phyloP scores from a whole-genome alignment of 2,888 invertebrate species.

The Diarsia rubi region DNA sequence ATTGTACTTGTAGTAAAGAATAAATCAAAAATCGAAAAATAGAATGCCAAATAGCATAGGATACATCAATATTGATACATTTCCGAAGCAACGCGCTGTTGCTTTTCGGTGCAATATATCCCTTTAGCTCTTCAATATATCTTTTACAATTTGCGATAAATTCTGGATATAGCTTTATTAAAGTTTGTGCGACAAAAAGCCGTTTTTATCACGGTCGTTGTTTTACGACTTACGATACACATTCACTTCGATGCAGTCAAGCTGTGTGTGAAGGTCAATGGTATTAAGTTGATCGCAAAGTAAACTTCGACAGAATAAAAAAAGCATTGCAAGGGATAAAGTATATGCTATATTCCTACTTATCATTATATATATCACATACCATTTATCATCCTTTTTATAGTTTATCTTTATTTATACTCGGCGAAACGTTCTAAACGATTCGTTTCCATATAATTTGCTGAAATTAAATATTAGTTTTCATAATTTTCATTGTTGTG shows the following conservation, averaged over 20 bases:
- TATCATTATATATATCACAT: too few species aligned
- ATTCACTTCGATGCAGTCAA: slow-evolving; percentile 46
- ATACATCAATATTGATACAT: not conserved
- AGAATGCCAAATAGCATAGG: not conserved
- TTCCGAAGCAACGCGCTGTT: not conserved
- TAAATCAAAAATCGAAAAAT: not conserved
- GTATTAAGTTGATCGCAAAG: slow-evolving; percentile 19
- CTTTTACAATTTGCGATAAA: slow-evolving; percentile 2
- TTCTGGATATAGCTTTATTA: slow-evolving; percentile 10
- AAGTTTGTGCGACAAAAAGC: not conserved
- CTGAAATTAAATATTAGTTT: too few species aligned
- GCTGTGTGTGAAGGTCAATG: slow-evolving; percentile 15
- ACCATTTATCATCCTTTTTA: too few species aligned
- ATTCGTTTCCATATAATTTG: too few species aligned
- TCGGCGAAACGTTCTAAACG: too few species aligned
- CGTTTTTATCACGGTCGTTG: slow-evolving; percentile 6
- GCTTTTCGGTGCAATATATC: not conserved
- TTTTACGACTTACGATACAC: slow-evolving; percentile 25
- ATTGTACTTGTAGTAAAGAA: not conserved
- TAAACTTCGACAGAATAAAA: not conserved
- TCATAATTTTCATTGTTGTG: too few species aligned
- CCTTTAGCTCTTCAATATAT: not conserved
- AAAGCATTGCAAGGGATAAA: not conserved
- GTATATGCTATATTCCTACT: too few species aligned
- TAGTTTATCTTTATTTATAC: too few species aligned